Base-by-base conservation (phyloP, 64 coral and sea anemone species). In the Cladopsammia gracilis region DNA sequence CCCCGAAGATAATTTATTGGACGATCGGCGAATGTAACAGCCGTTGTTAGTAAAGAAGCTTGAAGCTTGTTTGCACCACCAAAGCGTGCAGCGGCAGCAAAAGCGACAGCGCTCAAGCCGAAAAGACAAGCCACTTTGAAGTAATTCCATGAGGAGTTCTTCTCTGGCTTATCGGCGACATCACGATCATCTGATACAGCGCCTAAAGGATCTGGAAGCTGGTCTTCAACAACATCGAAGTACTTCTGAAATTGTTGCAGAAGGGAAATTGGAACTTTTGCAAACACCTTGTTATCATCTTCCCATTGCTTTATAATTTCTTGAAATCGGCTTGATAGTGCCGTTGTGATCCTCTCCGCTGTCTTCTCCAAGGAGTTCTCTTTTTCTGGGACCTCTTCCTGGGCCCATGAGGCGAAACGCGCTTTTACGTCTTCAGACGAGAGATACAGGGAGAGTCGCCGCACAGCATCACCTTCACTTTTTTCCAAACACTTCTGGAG, bases 251-350 rank as follows among this genome's bases (percentile, higher is more conserved):
- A 48, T 19, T 86, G 7, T 12, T 22, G 8, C 16, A 52, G 22
- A 6, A 86, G 9, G 13, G 18, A 86, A 16, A 20, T 3, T 5
- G 62, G 64, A 86, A 62, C 83, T 10, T 86, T 20, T 4, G 20
- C 18, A 86, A 86, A 86, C 34, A 86, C 64, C 22, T 53, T 4
- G 3, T 70, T 56, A 12, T 70, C 42, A 70, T 70, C 83, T 70
- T 86, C 83, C 83, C 83, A 86, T 14, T 48, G 26, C 6, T 67
- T 19, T 1, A 86, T 70, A 13, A 25, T 20, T 0, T 50, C 51
- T 23, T 70, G 62, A 48, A 86, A 43, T 23, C 64, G 62, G 42
- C 10, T 86, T 10, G 12, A 50, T 3, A 86, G 46, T 7, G 13
- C 19, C 16, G 62, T 86, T 48, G 12, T 12, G 44, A 86, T 54